Conservation (phyloP, 2,888 invertebrate species). For the Pachliopta kotzebuea region DNA sequence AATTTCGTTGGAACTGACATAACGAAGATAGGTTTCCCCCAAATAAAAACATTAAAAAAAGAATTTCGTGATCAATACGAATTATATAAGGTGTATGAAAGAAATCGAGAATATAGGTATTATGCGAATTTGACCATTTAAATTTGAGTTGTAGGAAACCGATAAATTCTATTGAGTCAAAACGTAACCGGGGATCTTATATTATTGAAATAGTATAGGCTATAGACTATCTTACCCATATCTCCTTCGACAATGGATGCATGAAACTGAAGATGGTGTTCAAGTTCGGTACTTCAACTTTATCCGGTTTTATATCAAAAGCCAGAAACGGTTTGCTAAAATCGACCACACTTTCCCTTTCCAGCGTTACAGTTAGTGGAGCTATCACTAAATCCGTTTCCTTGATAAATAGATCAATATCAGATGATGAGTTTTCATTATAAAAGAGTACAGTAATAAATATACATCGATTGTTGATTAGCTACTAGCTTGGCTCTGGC, state of each 20-base stretch:
- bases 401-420: constrained; percentile 72
- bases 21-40: no score
- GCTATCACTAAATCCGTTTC: constrained; percentile 97
- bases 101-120: no score
- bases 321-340: constrained; percentile 99
- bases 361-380: constrained; percentile 95
- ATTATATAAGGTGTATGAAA: no score
- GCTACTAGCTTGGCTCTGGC: no score
- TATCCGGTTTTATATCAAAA: constrained; percentile 96
- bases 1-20: no score
- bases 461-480: no score
- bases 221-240: constrained; percentile 87
- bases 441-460: neutral
- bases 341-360: constrained; percentile 96
- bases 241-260: constrained; percentile 95
- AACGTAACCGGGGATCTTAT: no score
- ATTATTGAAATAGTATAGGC: neutral
- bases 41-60: no score
- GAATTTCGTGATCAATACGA: no score
- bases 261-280: constrained; percentile 97
- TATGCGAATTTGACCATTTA: no score
- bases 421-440: neutral
- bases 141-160: no score
- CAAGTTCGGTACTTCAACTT: constrained; percentile 89
- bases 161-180: no score